Evolutionary conservation across 1,140 invertebrate species (phyloP).

Genomic region (Mycetomoellerius zeteki): DNA sequence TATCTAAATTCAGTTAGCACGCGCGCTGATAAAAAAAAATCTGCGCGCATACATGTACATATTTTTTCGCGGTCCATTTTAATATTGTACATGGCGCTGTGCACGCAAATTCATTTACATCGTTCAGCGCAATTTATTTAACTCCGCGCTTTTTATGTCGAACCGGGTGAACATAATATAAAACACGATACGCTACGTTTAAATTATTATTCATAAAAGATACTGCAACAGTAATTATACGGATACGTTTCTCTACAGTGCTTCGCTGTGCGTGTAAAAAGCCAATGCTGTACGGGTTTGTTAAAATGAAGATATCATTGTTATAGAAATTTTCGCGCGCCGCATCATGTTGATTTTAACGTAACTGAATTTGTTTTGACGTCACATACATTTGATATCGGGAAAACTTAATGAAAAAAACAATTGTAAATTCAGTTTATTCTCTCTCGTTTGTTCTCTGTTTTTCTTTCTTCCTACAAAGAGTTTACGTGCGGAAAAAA

Average conservation of each 20-base stretch:
- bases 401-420: neutral
- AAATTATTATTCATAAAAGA: slow-evolving; percentile 48
- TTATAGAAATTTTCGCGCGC: neutral
- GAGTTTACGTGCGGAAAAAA: too few relatives aligned
- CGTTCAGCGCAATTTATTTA: slow-evolving; percentile 48
- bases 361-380: slow-evolving; percentile 3
- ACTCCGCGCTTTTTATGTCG: slow-evolving; percentile 30
- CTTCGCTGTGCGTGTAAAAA: neutral
- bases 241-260: neutral
- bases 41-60: neutral
- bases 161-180: neutral
- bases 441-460: neutral
- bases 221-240: neutral
- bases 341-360: slow-evolving; percentile 1
- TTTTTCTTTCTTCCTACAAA: neutral
- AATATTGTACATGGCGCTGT: slow-evolving; percentile 12
- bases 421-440: neutral
- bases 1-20: slow-evolving; percentile 40
- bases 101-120: slow-evolving; percentile 46
- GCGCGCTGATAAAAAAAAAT: slow-evolving; percentile 39
- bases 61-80: slow-evolving; percentile 30
- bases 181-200: slow-evolving; percentile 7
- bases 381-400: neutral
- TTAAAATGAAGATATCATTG: slow-evolving; percentile 32
- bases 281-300: neutral